These are phyloP conservation scores for zebrafish (Danio rerio) DNA, from an alignment of 2,113 vertebrate genomes.

Conservation along the genomic window DNA sequence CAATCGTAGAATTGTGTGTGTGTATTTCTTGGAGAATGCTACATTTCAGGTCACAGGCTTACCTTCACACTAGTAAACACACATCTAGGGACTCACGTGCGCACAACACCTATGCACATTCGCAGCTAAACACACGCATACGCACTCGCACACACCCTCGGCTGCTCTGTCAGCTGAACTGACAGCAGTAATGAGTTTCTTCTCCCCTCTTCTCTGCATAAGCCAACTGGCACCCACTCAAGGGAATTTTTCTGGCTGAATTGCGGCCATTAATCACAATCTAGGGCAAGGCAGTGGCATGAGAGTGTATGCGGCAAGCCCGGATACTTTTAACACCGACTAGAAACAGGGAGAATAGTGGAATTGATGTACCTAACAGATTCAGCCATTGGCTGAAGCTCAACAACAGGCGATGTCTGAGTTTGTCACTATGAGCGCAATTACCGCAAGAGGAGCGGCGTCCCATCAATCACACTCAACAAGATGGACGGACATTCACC, in stretches of 20 bases:
- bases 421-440: constrained; percentile 62
- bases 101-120: not conserved
- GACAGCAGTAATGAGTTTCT: constrained; percentile 85
- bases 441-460: constrained; percentile 52
- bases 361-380: constrained; percentile 44
- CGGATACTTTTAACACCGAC: constrained; percentile 55
- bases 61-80: not conserved
- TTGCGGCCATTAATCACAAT: constrained; percentile 87
- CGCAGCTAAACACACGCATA: constrained; percentile 53
- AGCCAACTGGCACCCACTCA: constrained; percentile 85
- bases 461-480: constrained; percentile 61
- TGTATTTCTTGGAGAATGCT: constrained; percentile 57
- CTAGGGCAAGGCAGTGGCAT: constrained; percentile 79
- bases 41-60: not conserved
- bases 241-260: constrained; percentile 84
- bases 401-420: constrained; percentile 54
- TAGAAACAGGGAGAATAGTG: constrained; percentile 19
- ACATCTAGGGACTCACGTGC: constrained; percentile 7
- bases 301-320: constrained; percentile 70
- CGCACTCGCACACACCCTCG: constrained; percentile 56
- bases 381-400: constrained; percentile 46
- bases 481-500: constrained; percentile 17
- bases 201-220: constrained; percentile 69
- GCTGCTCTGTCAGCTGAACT: constrained; percentile 75
- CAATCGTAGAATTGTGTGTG: not conserved